Evolutionary conservation across 2,797 vertebrate species (phyloP).

Genomic region (Amazona finschi): DNA sequence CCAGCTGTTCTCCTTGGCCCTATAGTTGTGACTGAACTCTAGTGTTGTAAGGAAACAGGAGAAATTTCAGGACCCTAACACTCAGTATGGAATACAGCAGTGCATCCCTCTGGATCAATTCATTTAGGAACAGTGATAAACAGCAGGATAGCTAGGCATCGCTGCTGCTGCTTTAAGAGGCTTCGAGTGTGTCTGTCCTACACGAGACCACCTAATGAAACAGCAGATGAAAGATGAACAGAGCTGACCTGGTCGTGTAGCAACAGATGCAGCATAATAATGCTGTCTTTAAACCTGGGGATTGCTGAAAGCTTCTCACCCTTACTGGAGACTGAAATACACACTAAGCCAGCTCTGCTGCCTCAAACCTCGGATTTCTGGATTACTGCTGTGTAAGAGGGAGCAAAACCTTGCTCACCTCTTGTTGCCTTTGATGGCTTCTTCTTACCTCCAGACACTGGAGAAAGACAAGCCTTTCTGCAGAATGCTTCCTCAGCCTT

Average conservation of each 20-base stretch:
- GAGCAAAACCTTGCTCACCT: neutral
- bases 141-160: neutral
- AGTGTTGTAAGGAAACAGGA: neutral
- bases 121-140: neutral
- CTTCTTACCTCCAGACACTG: neutral
- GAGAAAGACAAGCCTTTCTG: neutral
- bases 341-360: neutral
- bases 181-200: neutral
- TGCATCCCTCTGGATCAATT: neutral
- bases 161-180: neutral
- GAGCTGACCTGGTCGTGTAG: slow-evolving; percentile 3
- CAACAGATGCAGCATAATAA: slow-evolving; percentile 13
- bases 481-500: neutral
- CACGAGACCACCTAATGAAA: slow-evolving; percentile 25
- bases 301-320: neutral
- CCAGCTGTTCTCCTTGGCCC: neutral
- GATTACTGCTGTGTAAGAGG: neutral
- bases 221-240: slow-evolving; percentile 28
- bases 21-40: neutral
- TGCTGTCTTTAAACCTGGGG: neutral
- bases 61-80: neutral
- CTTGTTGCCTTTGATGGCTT: neutral
- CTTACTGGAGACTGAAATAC: neutral
- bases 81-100: neutral
- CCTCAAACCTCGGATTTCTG: slow-evolving; percentile 4